Conservation (phyloP, 2,113 vertebrate species). For the Tautogolabrus adspersus region DNA sequence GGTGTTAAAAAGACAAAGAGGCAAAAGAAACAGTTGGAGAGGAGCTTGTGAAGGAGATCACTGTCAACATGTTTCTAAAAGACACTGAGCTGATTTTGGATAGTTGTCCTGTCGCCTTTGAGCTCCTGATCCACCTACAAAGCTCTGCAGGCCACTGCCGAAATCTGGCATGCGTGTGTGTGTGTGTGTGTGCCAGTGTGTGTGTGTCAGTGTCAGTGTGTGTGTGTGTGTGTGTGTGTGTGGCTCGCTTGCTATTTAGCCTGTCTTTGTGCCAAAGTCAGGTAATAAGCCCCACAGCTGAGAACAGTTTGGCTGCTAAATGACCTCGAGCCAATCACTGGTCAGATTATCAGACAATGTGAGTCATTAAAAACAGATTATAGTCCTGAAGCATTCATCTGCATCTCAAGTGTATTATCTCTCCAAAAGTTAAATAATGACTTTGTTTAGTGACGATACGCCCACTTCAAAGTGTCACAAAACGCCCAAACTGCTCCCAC, state of each 20-base stretch:
- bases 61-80: neutral
- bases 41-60: too few relatives aligned
- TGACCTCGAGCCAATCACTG: conserved; percentile 19
- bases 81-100: neutral
- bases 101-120: conserved; percentile 18
- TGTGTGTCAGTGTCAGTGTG: too few relatives aligned
- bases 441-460: too few relatives aligned
- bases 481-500: too few relatives aligned
- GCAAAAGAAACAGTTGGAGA: conserved; percentile 12
- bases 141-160: conserved; percentile 28
- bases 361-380: neutral
- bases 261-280: conserved; percentile 24
- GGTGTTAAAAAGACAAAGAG: conserved; percentile 29
- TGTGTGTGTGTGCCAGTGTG: neutral
- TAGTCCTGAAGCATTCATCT: neutral
- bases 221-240: too few relatives aligned
- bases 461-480: too few relatives aligned
- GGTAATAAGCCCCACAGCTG: conserved; percentile 24
- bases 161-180: neutral
- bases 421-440: neutral
- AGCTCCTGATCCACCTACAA: conserved; percentile 9
- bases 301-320: conserved; percentile 17
- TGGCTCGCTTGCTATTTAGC: conserved; percentile 2
- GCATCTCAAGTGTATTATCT: neutral
- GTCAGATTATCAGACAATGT: neutral